phyloP scores from a whole-genome alignment of 2,113 vertebrate species.

The Protobothrops mucrosquamatus region DNA sequence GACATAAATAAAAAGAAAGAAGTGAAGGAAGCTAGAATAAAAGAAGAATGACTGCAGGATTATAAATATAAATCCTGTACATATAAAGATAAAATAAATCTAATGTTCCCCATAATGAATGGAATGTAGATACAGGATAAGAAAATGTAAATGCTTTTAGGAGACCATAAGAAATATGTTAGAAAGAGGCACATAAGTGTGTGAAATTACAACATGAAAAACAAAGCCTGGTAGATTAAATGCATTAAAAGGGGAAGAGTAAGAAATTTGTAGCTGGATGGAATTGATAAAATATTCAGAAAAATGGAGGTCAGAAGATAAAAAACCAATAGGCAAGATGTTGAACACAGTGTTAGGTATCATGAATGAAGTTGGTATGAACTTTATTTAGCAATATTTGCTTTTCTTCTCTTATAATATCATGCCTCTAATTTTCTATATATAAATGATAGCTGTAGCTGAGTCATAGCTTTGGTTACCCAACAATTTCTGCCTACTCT shows the following conservation, averaged over 20 bases:
- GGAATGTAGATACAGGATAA: background rate
- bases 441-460: background rate
- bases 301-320: background rate
- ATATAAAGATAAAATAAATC: background rate
- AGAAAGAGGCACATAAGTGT: background rate
- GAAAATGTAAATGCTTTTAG: background rate
- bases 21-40: background rate
- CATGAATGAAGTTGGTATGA: background rate
- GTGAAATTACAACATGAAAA: background rate
- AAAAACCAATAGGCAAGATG: background rate
- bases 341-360: background rate
- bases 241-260: background rate
- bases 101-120: background rate
- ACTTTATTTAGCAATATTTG: background rate
- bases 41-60: background rate
- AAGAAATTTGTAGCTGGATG: background rate
- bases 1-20: background rate
- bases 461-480: background rate
- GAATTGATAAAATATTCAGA: background rate
- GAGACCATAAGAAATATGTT: background rate
- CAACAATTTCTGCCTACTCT: background rate
- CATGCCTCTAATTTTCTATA: background rate
- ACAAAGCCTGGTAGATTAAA: background rate
- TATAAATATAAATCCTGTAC: background rate
- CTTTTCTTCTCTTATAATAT: background rate